These are phyloP conservation scores for Paraescarpia echinospica DNA, from an alignment of 1,140 invertebrate genomes.

Conservation along the genomic window DNA sequence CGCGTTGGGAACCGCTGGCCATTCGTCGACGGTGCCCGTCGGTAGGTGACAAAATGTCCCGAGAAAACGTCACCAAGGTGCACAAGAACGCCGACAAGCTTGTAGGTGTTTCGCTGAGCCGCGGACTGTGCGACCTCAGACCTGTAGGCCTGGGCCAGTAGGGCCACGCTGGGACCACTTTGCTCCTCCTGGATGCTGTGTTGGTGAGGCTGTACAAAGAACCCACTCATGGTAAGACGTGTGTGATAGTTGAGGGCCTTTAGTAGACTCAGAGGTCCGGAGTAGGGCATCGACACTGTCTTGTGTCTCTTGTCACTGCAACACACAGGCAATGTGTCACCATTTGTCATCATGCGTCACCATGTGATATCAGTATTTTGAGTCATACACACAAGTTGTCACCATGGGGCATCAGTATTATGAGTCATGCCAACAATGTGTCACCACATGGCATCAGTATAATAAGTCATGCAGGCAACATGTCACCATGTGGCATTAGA, in stretches of 20 bases:
- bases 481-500: too few relatives aligned
- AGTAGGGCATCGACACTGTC: slow-evolving; percentile 25
- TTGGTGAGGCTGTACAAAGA: slow-evolving; percentile 44
- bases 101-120: slow-evolving; percentile 62
- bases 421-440: too few relatives aligned
- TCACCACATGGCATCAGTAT: too few relatives aligned
- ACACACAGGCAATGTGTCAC: background rate
- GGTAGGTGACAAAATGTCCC: slow-evolving; percentile 90
- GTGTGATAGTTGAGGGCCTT: slow-evolving; percentile 51
- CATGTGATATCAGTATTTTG: background rate
- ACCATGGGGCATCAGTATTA: too few relatives aligned
- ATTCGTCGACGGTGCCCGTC: slow-evolving; percentile 64
- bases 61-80: slow-evolving; percentile 82
- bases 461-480: too few relatives aligned
- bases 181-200: slow-evolving; percentile 50
- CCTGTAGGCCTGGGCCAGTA: slow-evolving; percentile 21
- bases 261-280: slow-evolving; percentile 47
- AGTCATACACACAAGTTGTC: too few relatives aligned
- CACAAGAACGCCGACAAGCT: slow-evolving; percentile 81
- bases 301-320: background rate
- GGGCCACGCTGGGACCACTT: slow-evolving; percentile 5
- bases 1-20: slow-evolving; percentile 28
- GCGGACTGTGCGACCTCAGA: background rate
- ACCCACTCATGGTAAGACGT: slow-evolving; percentile 40
- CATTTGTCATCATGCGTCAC: background rate